Evolutionary conservation across 2,888 invertebrate genomes (phyloP), one percentile per base, ranked within the genome.

Genomic region (Alentia gelatinosa): DNA sequence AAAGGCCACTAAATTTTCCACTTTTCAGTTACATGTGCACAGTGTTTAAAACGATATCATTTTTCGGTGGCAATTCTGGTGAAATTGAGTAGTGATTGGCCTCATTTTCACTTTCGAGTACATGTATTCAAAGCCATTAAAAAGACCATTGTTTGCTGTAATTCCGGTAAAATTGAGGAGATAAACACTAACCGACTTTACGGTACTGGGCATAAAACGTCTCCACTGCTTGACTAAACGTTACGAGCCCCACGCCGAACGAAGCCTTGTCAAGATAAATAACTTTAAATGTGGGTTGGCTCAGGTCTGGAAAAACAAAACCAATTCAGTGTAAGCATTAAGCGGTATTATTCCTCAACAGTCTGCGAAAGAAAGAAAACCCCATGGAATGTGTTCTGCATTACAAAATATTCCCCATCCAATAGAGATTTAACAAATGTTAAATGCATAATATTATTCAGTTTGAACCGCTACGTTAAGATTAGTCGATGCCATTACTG

Each of bases 211-310:
- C 92, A 56, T 91, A 92, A 63, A 91, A 92, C 12, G 90, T 56
- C n/a, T 84, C 75, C 40, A 90, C 92, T 37, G 83, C 92, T 23
- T 63, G 40, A 42, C 88, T 89, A 56, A 42, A 89, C 39, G 79
- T 83, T 23, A 90, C 50, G 35, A 91, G 86, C 9, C 89, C 83
- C 12, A 92, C 89, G n/a, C 90, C 91, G 50, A 91, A 90, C 40
- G 91, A 79, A n/a, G 75, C 75, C 79, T 90, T 56, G 37, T 75
- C 86, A 7, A 90, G 68, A 35, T 90, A 90, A 15, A 56, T 40
- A 15, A 89, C 74, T 50, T 91, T 91, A 86, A 91, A 91, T 23
- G 75, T 92, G 23, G 92, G 92, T 42, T 91, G 90, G n/a, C 83
- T 42, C 74, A 92, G 40, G 47, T 92, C 92, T 92, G 90, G 35